Evolutionary conservation across 2,797 vertebrate species (phyloP), one percentile per base, ranked within the genome.

Genomic region (Vespertilio murinus): DNA sequence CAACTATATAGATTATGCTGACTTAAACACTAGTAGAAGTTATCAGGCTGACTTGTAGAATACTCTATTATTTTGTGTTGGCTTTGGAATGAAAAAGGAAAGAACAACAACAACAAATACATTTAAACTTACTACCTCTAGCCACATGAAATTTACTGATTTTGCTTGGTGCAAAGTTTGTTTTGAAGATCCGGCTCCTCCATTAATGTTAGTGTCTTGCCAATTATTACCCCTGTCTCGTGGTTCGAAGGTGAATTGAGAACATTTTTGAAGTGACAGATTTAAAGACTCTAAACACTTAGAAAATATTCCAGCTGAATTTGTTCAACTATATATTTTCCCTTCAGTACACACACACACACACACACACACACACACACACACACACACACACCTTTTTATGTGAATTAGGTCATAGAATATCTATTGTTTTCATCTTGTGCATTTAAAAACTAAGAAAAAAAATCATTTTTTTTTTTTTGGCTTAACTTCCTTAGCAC

Each of bases 211-310:
- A 56, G 45, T 28, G 70, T 75, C 33, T 81, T 87, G 33, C 16
- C 47, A 25, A 54, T 54, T 28, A 49, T 42, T 59, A 52, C 33
- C 64, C 12, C 28, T 54, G 12, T 28, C 8, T 61, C 49, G 11
- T 67, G 67, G 17, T 84, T 89, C 82, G 85, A 91, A 71, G 59
- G 38, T 18, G 54, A 96, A 25, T 30, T 45, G 45, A 92, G 25
- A n/a, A 12, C 20, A 59, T 61, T 94, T 82, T 71, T 30, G 8
- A 92, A 81, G 20, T 38, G 18, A 70, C 38, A 65, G n/a, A 73
- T 92, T 54, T n/a, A 61, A 61, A 5, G 65, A 74, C 79, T 95
- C 35, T 84, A 73, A 61, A 25, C 40, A 33, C 30, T 54, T 81
- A 91, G 47, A 73, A 79, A 90, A 94, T 79, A 64, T 42, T 28